Percentiles rank a stretch among this genome's conserved stretches.
phyloP scores from a whole-genome alignment of 2,888 invertebrate genomes.

The Agonopterix alstromeriana region DNA sequence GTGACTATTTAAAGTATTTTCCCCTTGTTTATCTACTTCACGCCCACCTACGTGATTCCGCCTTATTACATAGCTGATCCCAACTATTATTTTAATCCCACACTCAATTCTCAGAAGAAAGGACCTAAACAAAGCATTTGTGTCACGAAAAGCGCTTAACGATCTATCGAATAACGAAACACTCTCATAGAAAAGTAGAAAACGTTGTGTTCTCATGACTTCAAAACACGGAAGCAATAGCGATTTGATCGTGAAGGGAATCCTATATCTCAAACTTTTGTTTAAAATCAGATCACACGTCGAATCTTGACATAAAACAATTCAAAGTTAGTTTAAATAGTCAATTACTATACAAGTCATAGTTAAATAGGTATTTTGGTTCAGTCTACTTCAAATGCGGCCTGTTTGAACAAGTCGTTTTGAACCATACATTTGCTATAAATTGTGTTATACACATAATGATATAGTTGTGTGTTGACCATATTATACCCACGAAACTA shows the following conservation, averaged over 20 bases:
- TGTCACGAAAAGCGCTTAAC: constrained; percentile 14
- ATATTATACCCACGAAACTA: no score
- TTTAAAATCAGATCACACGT: constrained; percentile 4
- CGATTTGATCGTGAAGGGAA: constrained; percentile 24
- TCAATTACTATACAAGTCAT: no score
- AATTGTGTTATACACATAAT: no score
- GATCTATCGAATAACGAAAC: constrained; percentile 2
- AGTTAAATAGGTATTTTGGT: no score
- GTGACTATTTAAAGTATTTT: no score
- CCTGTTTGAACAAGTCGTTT: not conserved
- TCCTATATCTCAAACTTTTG: not conserved
- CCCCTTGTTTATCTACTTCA: no score
- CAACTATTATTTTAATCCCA: no score
- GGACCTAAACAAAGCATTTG: constrained; percentile 2
- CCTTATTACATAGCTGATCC: no score
- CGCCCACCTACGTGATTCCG: no score
- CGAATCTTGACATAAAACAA: not conserved
- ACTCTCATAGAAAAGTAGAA: constrained; percentile 55
- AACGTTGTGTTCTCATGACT: constrained; percentile 42
- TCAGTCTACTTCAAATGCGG: no score
- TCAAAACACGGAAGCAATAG: constrained; percentile 38
- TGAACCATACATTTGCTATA: constrained; percentile 2
- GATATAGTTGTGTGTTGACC: no score
- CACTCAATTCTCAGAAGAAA: not conserved
- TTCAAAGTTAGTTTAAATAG: not conserved